Evolutionary conservation across 2,113 vertebrate species (phyloP), one percentile per base, ranked within the genome.

Genomic region (Gracilinanus agilis): DNA sequence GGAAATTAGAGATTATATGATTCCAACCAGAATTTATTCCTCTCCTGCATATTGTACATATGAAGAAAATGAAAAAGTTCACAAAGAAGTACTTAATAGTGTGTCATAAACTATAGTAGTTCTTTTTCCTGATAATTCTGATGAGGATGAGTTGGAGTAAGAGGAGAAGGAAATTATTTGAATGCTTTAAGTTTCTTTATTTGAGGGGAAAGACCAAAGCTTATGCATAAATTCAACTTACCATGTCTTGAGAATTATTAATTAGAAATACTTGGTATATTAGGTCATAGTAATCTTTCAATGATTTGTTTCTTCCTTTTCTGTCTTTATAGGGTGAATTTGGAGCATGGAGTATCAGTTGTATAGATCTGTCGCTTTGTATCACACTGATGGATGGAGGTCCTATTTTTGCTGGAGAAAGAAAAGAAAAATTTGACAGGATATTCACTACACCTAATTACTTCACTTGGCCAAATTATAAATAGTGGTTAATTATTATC

Each of bases 221-320:
- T 96, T 67, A 9, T 95, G 53, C 9, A 1, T 91, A 53, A 34
- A 92, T 53, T 55, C 21, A 44, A 92, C 97, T 98, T 98, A 98
- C 98, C 98, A 97, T 97, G 0, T 97, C 83, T 27, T 98, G 40
- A 58, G 97, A 96, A 92, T 98, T 98, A 93, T 96, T 98, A 92
- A 97, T 98, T 96, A 98, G 9, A 90, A 98, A 98, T 95, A 98
- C 96, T 91, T 97, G 96, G 56, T 98, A 99, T 1, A 97, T 90
- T n/a, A 98, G 75, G 23, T 98, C 94, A 91, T 98, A 98, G 90
- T 98, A 98, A 96, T 94, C 96, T 96, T 98, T 96, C 96, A 98
- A 96, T 3, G 98, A 94, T 96, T 97, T 92, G 54, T 55, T 98
- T 95, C 94, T 97, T 67, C 98, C 97, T 93, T 83, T 98, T 94